Evolutionary conservation across 2,888 invertebrate genomes (phyloP), one percentile per base, ranked within the genome.

Genomic region (Caradrina kadenii): DNA sequence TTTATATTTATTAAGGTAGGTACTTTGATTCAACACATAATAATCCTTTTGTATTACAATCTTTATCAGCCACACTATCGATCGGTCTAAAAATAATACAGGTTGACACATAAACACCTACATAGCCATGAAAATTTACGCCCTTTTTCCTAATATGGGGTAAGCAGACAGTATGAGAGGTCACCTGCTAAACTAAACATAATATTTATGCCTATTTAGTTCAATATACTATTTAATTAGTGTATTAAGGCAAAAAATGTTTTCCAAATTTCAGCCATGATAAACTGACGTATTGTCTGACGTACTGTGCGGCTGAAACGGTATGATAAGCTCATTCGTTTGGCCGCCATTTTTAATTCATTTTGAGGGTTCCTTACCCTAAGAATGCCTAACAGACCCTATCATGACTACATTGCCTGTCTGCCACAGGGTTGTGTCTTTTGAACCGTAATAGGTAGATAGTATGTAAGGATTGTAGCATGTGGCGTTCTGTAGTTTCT

Each of bases 11-110:
- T 45, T 45, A 13, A 13, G 39, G 39, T 45, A 17, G 6, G 17
- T 45, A 26, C 6, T 59, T 58, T 58, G 26, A 70, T 69, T 21
- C 7, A 21, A 45, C 42, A 21, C 15, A 19, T 45, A 15, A 50
- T 31, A 50, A 71, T 50, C 60, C 26, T 39, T 15, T 31, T 72
- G 45, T 60, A 35, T 60, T 52, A 7, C 56, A 31, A 56, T 45
- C 61, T 42, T 59, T 69, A 72, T 72, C 72, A 59, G 49, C 11
- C n/a, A 5, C 15, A 52, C 19, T 69, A 69, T 69, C 61, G 69
- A 72, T 73, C 22, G 22, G 2, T 35, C 19, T 61, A 53, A 61
- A 52, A 59, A 26, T 26, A 26, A 72, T 69, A 11, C 61, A 72
- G 13, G 61, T 52, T 31, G 42, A 60, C 48, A 19, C 19, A 45